Conservation (phyloP, 2,797 vertebrate genomes). For the Eremophila alpestris region DNA sequence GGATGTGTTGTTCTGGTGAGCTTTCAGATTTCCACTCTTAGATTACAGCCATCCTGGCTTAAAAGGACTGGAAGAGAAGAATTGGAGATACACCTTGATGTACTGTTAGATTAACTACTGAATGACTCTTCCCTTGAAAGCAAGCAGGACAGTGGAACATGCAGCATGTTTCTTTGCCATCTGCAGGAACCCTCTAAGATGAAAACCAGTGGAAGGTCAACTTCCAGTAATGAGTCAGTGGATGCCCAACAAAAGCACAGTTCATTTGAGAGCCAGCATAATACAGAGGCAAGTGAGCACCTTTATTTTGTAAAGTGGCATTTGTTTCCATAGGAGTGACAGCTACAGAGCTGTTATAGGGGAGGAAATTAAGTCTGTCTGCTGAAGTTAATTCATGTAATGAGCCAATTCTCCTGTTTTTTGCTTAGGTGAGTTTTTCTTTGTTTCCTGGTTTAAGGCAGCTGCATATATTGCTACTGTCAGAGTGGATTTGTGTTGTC, state of each 20-base stretch:
- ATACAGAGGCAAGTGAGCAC: constrained; percentile 4
- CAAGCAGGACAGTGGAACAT: background rate
- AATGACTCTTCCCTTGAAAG: constrained; percentile 15
- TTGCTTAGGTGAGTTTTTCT: constrained; percentile 28
- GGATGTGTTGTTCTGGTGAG: background rate
- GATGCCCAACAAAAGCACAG: constrained; percentile 13
- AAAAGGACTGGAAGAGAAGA: constrained; percentile 2
- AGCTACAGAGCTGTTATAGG: background rate
- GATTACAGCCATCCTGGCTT: background rate
- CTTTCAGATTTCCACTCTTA: background rate
- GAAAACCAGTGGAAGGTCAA: background rate
- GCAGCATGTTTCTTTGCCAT: background rate
- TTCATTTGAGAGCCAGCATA: background rate
- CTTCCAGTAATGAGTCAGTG: background rate
- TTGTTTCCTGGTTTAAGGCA: constrained; percentile 47
- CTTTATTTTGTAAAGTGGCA: constrained; percentile 21
- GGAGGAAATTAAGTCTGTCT: constrained; percentile 15
- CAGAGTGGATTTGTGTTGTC: constrained; percentile 27
- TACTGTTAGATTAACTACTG: constrained; percentile 14
- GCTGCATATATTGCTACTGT: constrained; percentile 59
- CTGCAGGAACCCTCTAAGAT: background rate
- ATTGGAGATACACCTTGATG: background rate
- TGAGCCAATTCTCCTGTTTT: constrained; percentile 35
- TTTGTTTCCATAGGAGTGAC: background rate
- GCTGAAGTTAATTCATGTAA: constrained; percentile 34